Evolutionary conservation across 2,797 vertebrate species (phyloP).

Genomic region (Acridotheres tristis): DNA sequence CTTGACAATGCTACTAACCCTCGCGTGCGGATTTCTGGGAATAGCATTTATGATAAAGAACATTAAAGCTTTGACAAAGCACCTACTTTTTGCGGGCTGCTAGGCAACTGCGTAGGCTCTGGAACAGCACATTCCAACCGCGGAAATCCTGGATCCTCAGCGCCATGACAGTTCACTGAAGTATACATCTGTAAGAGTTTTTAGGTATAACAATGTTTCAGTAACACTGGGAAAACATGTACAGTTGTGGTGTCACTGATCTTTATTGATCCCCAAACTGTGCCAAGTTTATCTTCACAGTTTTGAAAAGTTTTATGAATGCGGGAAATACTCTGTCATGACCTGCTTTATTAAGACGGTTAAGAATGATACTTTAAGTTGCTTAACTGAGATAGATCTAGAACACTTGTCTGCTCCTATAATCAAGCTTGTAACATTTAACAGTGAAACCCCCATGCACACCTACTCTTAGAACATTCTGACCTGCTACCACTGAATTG

Average conservation of each 20-base stretch:
- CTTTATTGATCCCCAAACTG: background rate
- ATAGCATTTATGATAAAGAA: background rate
- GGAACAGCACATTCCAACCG: constrained; percentile 66
- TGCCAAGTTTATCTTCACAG: accelerated
- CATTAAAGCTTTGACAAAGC: background rate
- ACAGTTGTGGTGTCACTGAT: background rate
- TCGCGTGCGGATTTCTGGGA: accelerated
- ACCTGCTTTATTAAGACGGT: background rate
- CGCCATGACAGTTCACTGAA: constrained; percentile 71
- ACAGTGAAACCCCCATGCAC: background rate
- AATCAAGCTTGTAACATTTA: background rate
- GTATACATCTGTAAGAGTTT: constrained; percentile 62
- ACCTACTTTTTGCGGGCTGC: constrained; percentile 76
- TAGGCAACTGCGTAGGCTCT: constrained; percentile 61
- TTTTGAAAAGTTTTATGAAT: accelerated
- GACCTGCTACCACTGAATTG: background rate
- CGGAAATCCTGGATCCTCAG: constrained; percentile 71
- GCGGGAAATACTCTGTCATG: background rate
- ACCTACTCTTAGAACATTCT: background rate
- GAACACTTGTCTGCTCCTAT: background rate
- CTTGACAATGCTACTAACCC: background rate
- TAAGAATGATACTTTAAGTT: background rate
- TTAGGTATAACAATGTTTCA: background rate
- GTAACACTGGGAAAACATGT: background rate
- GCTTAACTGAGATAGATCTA: background rate